Evolutionary conservation across 1,140 invertebrate genomes (phyloP).

Genomic region (Drosophila nasuta): DNA sequence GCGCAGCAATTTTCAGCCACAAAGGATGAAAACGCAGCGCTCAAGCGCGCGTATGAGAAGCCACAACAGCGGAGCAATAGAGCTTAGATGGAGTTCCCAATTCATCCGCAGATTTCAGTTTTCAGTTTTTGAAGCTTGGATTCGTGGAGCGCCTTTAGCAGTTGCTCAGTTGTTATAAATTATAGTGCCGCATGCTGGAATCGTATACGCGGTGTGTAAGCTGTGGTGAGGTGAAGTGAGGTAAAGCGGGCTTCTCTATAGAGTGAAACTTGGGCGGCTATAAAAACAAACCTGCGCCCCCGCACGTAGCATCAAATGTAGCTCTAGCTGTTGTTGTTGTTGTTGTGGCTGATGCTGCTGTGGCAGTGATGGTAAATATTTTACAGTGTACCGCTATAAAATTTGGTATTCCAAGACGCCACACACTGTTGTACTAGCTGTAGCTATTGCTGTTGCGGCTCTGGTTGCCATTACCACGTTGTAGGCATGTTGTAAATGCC

Average conservation of each 20-base stretch:
- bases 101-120: constrained; percentile 15
- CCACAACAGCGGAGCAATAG: constrained; percentile 12
- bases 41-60: not conserved
- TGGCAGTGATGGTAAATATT: constrained; percentile 58
- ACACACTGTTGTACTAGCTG: constrained; percentile 43
- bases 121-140: constrained; percentile 9
- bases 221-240: not conserved
- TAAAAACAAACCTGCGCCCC: constrained; percentile 80
- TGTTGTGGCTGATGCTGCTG: constrained; percentile 6
- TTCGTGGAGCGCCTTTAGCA: constrained; percentile 76
- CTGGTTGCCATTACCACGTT: constrained; percentile 75
- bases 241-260: constrained; percentile 52
- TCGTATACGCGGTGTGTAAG: not conserved
- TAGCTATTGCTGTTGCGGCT: constrained; percentile 18
- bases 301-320: constrained; percentile 62
- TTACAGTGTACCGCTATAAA: constrained; percentile 82
- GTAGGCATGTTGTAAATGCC: constrained; percentile 83
- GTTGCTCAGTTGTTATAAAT: constrained; percentile 78
- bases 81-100: constrained; percentile 2
- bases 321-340: not conserved
- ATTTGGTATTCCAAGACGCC: constrained; percentile 79
- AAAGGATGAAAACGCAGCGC: constrained; percentile 65
- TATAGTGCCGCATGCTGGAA: constrained; percentile 78
- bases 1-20: constrained; percentile 63
- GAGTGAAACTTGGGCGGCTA: constrained; percentile 75